Evolutionary conservation across 2,888 invertebrate species (phyloP), one percentile per base, ranked within the genome.

Genomic region (Diachrysia chrysitis): DNA sequence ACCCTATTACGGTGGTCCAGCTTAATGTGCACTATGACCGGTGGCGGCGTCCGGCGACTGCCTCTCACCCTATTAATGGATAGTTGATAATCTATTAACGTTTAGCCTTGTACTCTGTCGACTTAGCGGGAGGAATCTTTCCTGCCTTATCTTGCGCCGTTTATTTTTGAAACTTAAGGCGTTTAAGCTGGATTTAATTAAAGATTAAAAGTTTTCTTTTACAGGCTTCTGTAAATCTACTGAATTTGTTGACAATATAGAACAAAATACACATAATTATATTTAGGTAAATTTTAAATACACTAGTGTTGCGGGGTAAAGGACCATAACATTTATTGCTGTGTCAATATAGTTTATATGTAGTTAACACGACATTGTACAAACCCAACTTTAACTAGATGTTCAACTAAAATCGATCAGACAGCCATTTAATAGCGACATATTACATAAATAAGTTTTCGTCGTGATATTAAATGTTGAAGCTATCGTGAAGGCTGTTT

Each of bases 1-100:
- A 88, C 85, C 82, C 78, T 79, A 79, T 82, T 83, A 82, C 66
- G 64, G 62, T 73, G 65, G 61, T 73, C 57, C 55, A 64, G 72
- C 55, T 58, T 67, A 81, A 69, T 70, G 66, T 74, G 69, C 63
- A 72, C 58, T 75, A 65, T 64, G 64, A 68, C 83, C 62, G 48
- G 46, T 23, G 66, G 68, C 67, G 62, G 32, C 59, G 51, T 66
- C 61, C 76, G 82, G 68, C 3, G 82, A 69, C 3, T 37, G 14
- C 79, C 76, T 65, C 69, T 73, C 66, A 73, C 69, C 66, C 70
- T 62, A 69, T 75, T 73, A 76, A 76, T 69, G 69, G 62, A 42
- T 69, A 65, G 48, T 69, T 71, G 67, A 71, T 80, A 69, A 72
- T 69, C 73, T 73, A 69, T 78, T 78, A 74, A 74, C 66, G 32